Evolutionary conservation across 2,113 vertebrate genomes (phyloP), one percentile per base, ranked within the genome.

Genomic region (Engystomops pustulosus): DNA sequence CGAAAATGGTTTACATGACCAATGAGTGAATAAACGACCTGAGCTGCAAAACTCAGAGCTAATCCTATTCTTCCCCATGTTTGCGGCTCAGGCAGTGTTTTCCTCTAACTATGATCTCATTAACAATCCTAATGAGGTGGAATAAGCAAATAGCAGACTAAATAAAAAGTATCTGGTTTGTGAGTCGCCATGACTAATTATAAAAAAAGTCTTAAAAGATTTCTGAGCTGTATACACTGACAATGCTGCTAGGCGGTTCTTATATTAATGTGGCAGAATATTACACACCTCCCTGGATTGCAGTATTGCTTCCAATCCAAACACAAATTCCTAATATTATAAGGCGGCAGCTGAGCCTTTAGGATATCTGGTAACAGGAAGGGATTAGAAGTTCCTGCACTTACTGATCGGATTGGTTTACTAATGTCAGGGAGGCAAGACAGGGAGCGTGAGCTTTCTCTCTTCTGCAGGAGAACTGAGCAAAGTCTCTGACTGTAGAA

Each of bases 261-360:
- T 47, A 58, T 79, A 79, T 79, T 70, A n/a, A 69, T 79, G 62
- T 41, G 47, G 34, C 47, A 79, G 83, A 18, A 53, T 36, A 85
- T 79, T 79, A 70, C 83, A 70, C 75, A 79, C 75, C 75, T 85
- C 65, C 75, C 74, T 53, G 45, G 75, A 85, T 65, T 79, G 47
- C 65, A 70, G 75, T 41, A 79, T 70, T 70, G 62, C 65, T 69
- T 85, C 83, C 83, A 85, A 79, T 78, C 34, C 62, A 85, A 85
- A 85, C 75, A 85, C 83, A 85, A 84, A 78, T 36, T 49, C 75
- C 83, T 85, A 79, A 85, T 85, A 79, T 70, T 85, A 79, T 77
- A 85, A 85, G 65, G 83, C 83, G 65, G 75, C 83, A 58, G 74
- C 83, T 84, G 83, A 41, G 36, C 86, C 36, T 41, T 74, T 11